phyloP scores from a whole-genome alignment of 2,113 vertebrate genomes.

The Rhipidura dahli region DNA sequence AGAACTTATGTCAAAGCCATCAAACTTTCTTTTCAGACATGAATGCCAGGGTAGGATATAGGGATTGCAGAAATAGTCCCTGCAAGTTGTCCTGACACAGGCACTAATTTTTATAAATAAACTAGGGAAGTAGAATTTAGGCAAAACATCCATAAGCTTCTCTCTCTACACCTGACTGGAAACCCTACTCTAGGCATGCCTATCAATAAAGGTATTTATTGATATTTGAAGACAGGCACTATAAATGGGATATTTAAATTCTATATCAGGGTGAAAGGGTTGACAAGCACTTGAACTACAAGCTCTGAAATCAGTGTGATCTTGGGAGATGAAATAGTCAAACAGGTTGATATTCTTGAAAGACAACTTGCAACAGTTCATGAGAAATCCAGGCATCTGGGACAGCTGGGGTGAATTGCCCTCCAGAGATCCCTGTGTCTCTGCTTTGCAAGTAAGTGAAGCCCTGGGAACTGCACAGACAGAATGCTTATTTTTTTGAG shows the following conservation, averaged over 20 bases:
- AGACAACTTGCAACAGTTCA: not conserved
- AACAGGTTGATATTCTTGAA: not conserved
- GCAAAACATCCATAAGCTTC: not conserved
- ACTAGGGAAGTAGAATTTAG: not conserved
- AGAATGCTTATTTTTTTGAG: not conserved
- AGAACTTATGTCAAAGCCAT: not conserved
- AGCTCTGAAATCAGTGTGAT: not conserved
- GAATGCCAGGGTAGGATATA: not conserved
- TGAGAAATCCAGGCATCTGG: not conserved
- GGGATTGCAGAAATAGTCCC: not conserved
- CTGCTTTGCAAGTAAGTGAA: not conserved
- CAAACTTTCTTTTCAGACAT: not conserved
- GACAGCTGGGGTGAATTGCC: not conserved
- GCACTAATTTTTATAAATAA: not conserved
- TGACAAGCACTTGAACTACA: not conserved
- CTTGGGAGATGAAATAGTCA: not conserved
- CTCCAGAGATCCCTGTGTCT: not conserved
- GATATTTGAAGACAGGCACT: not conserved
- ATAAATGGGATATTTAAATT: not conserved
- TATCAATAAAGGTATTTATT: not conserved
- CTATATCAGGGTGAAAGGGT: not conserved
- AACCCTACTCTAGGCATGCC: not conserved
- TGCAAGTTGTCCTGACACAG: not conserved
- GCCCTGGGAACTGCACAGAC: not conserved
- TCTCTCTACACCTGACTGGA: not conserved